Evolutionary conservation across 1,140 invertebrate genomes (phyloP), one percentile per base, ranked within the genome.

Genomic region (Achatina immaculata): DNA sequence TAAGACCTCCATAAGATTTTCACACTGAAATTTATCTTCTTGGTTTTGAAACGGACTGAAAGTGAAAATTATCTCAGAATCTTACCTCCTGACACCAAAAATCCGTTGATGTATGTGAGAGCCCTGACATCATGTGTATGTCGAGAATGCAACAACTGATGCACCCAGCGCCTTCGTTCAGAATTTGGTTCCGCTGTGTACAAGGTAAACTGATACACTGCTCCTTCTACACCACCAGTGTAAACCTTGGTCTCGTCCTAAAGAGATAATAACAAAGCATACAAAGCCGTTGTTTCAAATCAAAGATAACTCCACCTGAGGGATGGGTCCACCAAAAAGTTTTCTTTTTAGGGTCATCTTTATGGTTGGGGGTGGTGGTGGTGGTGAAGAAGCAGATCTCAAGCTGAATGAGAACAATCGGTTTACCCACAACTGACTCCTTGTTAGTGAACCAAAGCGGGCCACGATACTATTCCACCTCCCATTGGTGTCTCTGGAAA

Each of bases 41-140:
- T n/a, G n/a, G n/a, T n/a, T n/a, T n/a, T n/a, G n/a, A n/a, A n/a
- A n/a, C n/a, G n/a, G n/a, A n/a, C n/a, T n/a, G n/a, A n/a, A 34
- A 31, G 58, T 31, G 45, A 36, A 51, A 74, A 42, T 28, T 43
- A 74, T 3, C 3, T 4, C 28, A 9, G 21, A 19, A 21, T 36
- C 40, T 72, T 55, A 80, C 78, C 78, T 36, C 78, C 78, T 36
- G 78, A 80, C 1, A 28, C 66, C 9, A 80, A 28, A 42, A 45
- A 51, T 6, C 68, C 78, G 19, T 72, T 66, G 28, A 40, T 34
- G 40, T 80, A 72, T 38, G 78, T 45, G 42, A 80, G 36, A 28
- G 78, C 78, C 45, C 45, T 69, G 31, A 80, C 34, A n/a, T 80
- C 78, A 42, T 80, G 78, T 16, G 78, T 80, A 43, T 80, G 78